Conservation (phyloP, 2,888 invertebrate species). For the Ormyrus rosae region DNA sequence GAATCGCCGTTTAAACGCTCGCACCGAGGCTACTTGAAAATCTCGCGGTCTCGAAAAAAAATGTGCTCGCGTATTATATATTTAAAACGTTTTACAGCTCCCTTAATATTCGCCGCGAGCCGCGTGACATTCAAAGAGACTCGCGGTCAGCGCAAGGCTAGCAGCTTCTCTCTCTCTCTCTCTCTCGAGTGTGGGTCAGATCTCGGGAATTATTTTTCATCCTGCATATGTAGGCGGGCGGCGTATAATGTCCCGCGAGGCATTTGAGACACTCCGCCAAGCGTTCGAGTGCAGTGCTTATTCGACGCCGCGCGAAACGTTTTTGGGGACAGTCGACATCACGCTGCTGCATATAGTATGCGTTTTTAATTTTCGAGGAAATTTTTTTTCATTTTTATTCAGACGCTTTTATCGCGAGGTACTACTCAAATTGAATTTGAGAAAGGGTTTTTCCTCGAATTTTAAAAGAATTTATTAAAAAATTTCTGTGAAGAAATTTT, state of each 20-base stretch:
- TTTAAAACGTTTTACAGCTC: neutral
- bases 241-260: neutral
- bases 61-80: neutral
- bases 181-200: neutral
- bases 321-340: too few relatives aligned
- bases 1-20: neutral
- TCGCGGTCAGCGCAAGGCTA: neutral
- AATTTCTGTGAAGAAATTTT: too few relatives aligned
- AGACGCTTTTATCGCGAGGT: too few relatives aligned
- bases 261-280: neutral
- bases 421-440: too few relatives aligned
- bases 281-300: neutral
- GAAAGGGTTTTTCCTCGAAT: too few relatives aligned
- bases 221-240: neutral
- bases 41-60: neutral
- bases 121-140: constrained; percentile 6
- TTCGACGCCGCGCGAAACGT: neutral
- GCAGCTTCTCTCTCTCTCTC: neutral
- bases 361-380: too few relatives aligned
- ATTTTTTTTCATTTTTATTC: too few relatives aligned
- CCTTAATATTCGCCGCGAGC: neutral
- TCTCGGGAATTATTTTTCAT: constrained; percentile 20
- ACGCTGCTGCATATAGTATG: too few relatives aligned
- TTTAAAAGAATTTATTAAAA: too few relatives aligned
- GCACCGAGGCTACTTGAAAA: neutral